Base-by-base conservation (phyloP, 2,888 invertebrate species). In the Leptinotarsa juncta region DNA sequence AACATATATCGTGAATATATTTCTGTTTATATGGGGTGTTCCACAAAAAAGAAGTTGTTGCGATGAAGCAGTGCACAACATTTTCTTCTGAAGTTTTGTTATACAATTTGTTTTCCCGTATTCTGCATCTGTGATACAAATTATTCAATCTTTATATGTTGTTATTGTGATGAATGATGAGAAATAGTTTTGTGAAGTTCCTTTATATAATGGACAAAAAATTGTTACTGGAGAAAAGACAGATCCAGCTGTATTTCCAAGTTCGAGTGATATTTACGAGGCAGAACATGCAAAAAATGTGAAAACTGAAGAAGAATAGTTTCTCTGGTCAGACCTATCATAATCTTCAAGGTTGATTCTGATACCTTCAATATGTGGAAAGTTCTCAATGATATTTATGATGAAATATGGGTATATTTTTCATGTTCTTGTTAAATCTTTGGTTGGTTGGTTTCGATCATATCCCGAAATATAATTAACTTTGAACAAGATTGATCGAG, bases 391-490 rank as follows among this genome's bases (percentile, higher is more conserved):
- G n/a, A 55, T 55, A 20, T 55, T 55, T 18, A 55, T n/a, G 20
- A 55, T 18, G 18, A 55, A 5, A 55, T 4, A 18, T n/a, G 65
- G 42, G 42, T 20, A 65, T 42, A 65, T 49, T 42, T n/a, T 4
- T 65, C 16, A 65, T 15, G n/a, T 49, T 32, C n/a, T 65, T 7
- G 42, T 65, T n/a, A 53, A 68, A 50, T 68, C 68, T 49, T n/a
- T 68, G 12, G 55, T 68, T 18, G 69, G 57, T 16, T 32, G 32
- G 48, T 18, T 18, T 57, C 2, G 26, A 55, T 69, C 57, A 57
- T 3, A 69, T 69, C 18, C 15, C 69, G 7, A 55, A 69, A 20
- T 69, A 69, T 26, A 48, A 55, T 49, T 32, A 57, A 26, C 42
- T 57, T 10, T 69, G 69, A 14, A 15, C 57, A 48, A n/a, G 48